Evolutionary conservation across 1,140 invertebrate species (phyloP), one percentile per base, ranked within the genome.

Genomic region (Potamilus streckersoni): DNA sequence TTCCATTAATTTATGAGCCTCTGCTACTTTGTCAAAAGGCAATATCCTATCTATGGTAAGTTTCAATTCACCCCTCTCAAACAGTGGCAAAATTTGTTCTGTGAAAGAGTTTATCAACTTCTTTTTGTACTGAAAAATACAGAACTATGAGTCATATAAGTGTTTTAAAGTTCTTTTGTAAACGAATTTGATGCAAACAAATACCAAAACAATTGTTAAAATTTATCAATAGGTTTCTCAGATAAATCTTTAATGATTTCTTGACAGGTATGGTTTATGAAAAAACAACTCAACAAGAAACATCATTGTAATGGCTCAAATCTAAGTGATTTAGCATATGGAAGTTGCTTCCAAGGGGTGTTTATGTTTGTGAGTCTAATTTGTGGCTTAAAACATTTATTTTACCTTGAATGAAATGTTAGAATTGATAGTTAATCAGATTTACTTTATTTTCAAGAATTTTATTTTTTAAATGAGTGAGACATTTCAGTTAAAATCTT

Each of bases 1-100:
- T 49, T 49, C 38, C 87, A 90, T 89, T 31, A 83, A 56, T 23
- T 65, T 71, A 67, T 90, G 89, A 19, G 89, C 87, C 38, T 86
- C 79, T 6, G 71, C 77, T 13, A 88, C 81, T 17, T 87, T 73
- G 14, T 82, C 79, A 2, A 90, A 76, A 23, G 84, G 82, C 23
- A 89, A 80, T 16, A 84, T 76, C 23, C 72, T 81, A 75, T 88
- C 83, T 38, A 89, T 84, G 27, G 89, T 79, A 49, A 83, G 80
- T 20, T 82, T 79, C n/a, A 90, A 74, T 19, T 69, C 65, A 58
- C 83, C 84, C 56, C 58, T 77, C 27, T 79, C 74, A 78, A 89
- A 88, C 79, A 83, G 73, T 6, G 83, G 83, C 12, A 87, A 62
- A 8, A 78, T 80, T 27, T 79, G 38, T 38, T 83, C 15, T 1